These are phyloP conservation scores for Pseudopodoces humilis DNA, from an alignment of 2,113 vertebrate genomes.

Conservation along the genomic window DNA sequence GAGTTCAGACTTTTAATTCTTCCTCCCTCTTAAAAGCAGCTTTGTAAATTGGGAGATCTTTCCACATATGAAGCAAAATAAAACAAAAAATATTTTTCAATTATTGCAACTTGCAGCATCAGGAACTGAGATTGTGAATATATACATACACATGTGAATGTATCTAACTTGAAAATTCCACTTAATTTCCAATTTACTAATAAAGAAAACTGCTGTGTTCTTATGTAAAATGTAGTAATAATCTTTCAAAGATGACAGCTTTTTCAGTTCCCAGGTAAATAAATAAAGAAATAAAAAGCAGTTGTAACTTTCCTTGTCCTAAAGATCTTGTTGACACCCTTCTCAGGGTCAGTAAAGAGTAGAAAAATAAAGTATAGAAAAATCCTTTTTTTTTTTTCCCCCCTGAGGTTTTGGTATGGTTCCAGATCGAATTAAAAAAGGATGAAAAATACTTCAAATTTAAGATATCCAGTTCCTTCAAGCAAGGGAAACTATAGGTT, in stretches of 20 bases:
- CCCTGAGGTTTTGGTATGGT: neutral
- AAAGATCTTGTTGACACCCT: neutral
- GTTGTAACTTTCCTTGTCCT: neutral
- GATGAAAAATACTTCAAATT: neutral
- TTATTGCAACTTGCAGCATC: slow-evolving; percentile 6
- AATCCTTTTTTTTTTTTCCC: rapidly evolving
- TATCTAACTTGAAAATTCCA: slow-evolving; percentile 7
- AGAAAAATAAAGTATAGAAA: neutral
- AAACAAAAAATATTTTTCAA: neutral
- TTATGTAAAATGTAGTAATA: neutral
- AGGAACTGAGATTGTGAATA: neutral
- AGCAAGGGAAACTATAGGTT: neutral
- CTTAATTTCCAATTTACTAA: slow-evolving; percentile 32
- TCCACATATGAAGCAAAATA: neutral
- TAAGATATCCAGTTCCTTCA: neutral
- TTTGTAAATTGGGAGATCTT: slow-evolving; percentile 11
- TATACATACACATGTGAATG: slow-evolving; percentile 5
- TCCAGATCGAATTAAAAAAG: neutral
- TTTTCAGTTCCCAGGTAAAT: neutral
- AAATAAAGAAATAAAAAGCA: neutral
- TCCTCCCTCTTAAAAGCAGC: slow-evolving; percentile 18
- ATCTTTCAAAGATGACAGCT: neutral
- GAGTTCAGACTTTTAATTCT: slow-evolving; percentile 25
- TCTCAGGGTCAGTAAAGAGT: neutral
- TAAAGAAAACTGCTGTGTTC: neutral